These are phyloP conservation scores for Ectemnius lituratus DNA, from an alignment of 2,888 invertebrate genomes.

Conservation along the genomic window DNA sequence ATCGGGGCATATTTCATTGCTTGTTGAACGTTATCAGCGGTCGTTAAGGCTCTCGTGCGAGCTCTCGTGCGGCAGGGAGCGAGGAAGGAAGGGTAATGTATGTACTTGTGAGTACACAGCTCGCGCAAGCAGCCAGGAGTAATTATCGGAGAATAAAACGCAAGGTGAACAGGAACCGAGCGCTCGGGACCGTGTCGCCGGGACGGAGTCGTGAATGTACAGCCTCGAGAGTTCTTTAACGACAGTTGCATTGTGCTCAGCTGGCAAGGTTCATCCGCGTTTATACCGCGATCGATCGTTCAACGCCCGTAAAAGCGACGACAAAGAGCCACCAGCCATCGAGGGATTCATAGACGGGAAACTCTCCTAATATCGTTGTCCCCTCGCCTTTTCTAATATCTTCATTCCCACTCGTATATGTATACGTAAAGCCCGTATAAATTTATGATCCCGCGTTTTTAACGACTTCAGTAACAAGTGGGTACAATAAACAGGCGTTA, in stretches of 20 bases:
- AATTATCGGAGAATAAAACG: constrained; percentile 64
- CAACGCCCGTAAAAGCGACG: not conserved
- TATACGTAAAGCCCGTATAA: too few relatives aligned
- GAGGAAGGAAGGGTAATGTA: constrained; percentile 24
- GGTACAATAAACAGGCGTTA: too few relatives aligned
- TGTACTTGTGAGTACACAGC: constrained; percentile 17
- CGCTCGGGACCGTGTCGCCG: constrained; percentile 36
- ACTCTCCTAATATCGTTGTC: too few relatives aligned
- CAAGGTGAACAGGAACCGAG: constrained; percentile 56
- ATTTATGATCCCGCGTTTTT: too few relatives aligned
- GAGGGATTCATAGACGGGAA: too few relatives aligned
- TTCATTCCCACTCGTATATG: too few relatives aligned
- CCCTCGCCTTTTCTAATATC: too few relatives aligned
- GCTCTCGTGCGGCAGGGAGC: not conserved
- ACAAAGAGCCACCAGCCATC: too few relatives aligned
- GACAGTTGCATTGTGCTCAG: constrained; percentile 23
- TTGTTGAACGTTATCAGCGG: constrained; percentile 37
- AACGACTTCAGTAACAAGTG: too few relatives aligned
- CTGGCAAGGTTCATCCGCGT: constrained; percentile 2
- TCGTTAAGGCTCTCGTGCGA: constrained; percentile 23
- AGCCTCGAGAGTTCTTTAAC: constrained; percentile 42
- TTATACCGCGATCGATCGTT: constrained; percentile 2
- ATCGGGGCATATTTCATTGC: constrained; percentile 17
- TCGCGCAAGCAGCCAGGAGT: constrained; percentile 54
- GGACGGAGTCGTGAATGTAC: constrained; percentile 13